phyloP scores from a whole-genome alignment of 2,113 vertebrate genomes.

The Haplochromis burtoni region DNA sequence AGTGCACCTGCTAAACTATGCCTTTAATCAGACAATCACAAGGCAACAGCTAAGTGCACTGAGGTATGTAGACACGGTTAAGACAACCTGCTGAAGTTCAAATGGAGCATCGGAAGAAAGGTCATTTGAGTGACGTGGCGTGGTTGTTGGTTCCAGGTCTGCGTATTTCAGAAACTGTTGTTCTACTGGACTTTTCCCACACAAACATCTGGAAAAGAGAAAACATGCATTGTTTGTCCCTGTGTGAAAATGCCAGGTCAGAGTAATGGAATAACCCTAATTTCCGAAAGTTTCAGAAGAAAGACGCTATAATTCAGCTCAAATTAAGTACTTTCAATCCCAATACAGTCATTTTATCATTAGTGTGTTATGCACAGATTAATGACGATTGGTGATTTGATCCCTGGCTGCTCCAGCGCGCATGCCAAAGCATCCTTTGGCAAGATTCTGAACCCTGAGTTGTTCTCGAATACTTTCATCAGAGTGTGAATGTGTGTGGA shows the following conservation, averaged over 20 bases:
- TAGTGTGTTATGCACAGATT: neutral
- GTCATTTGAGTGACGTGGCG: neutral
- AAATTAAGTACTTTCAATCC: rapidly evolving
- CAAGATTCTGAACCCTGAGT: neutral
- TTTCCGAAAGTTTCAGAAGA: rapidly evolving
- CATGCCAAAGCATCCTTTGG: rapidly evolving
- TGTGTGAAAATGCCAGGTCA: neutral
- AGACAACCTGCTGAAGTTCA: neutral
- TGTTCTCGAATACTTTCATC: neutral
- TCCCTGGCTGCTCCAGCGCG: neutral
- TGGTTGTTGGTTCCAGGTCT: neutral
- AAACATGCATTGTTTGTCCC: neutral
- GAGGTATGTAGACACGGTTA: neutral
- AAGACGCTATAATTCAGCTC: neutral
- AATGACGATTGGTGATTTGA: neutral
- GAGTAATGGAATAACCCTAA: neutral
- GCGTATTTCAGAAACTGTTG: neutral
- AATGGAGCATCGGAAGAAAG: rapidly evolving
- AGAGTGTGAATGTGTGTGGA: neutral
- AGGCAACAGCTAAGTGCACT: neutral
- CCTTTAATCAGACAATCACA: neutral
- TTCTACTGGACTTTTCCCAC: neutral
- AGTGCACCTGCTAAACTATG: rapidly evolving
- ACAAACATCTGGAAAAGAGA: neutral
- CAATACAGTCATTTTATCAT: rapidly evolving